Conservation (phyloP, 2,113 vertebrate genomes). For the Clupea harengus region DNA sequence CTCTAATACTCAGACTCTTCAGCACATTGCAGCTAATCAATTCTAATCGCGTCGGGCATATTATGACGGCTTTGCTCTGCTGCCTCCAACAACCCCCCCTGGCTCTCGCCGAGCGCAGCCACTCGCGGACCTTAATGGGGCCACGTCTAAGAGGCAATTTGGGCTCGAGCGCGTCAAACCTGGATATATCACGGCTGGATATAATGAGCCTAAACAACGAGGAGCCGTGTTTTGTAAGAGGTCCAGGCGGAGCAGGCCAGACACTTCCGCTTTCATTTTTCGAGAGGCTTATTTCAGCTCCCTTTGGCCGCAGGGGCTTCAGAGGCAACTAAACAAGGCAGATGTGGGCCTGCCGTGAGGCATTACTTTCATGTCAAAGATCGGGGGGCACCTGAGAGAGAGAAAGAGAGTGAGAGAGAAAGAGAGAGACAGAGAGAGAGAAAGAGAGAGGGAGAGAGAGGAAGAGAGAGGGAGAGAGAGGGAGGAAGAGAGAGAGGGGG, state of each 20-base stretch:
- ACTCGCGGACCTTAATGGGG: background rate
- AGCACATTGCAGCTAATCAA: conserved; percentile 28
- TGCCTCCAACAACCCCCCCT: background rate
- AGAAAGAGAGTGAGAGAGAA: background rate
- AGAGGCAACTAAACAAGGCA: background rate
- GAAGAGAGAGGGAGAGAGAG: conserved; percentile 22
- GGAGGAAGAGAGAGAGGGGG: too few relatives aligned
- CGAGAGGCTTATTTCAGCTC: background rate
- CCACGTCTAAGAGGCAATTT: background rate
- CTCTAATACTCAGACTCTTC: conserved; percentile 22
- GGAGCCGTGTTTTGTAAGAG: background rate
- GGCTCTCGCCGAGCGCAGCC: background rate
- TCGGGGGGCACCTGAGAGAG: background rate
- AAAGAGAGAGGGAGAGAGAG: background rate
- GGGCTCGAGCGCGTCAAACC: background rate
- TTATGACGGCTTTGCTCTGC: background rate
- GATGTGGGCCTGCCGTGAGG: background rate
- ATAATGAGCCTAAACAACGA: background rate
- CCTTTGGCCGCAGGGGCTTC: background rate
- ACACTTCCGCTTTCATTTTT: background rate
- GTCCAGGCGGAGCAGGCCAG: background rate
- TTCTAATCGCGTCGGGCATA: background rate
- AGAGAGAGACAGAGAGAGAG: conserved; percentile 12
- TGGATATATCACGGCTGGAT: background rate
- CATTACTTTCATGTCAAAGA: background rate